Evolutionary conservation across 1,140 invertebrate genomes (phyloP).

Genomic region (Trissolcus basalis): DNA sequence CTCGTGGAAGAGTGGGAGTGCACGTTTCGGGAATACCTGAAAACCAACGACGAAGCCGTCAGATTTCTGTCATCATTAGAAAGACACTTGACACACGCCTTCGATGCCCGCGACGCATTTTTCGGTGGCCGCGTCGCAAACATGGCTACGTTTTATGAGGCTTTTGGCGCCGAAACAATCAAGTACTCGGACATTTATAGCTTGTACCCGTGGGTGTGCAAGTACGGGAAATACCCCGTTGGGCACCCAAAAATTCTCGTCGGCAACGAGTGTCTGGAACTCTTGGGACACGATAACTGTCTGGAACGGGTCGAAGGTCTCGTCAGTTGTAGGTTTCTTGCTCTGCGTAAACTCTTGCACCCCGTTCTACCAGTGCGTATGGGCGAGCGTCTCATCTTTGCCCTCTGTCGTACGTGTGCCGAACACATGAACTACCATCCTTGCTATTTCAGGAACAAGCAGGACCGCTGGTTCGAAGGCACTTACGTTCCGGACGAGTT

Average conservation of each 20-base stretch:
- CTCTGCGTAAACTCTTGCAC: background rate
- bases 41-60: background rate
- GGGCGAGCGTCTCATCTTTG: background rate
- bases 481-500: background rate
- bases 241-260: background rate
- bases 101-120: background rate
- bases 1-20: background rate
- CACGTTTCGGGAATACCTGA: background rate
- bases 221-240: background rate
- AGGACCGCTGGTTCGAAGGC: background rate
- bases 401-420: background rate
- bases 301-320: background rate
- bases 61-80: background rate
- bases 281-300: too few relatives aligned
- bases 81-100: background rate
- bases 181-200: background rate
- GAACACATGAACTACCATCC: background rate
- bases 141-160: background rate
- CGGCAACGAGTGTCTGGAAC: background rate
- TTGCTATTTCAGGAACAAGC: background rate
- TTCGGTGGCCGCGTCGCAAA: background rate
- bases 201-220: background rate
- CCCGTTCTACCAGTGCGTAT: background rate
- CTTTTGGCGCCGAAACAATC: background rate
- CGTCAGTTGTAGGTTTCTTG: background rate